A percentile compares a stretch with the other conserved stretches of the same genome.
phyloP scores from a whole-genome alignment of 2,797 vertebrate species.

The Mormyrus proboscirostris region DNA sequence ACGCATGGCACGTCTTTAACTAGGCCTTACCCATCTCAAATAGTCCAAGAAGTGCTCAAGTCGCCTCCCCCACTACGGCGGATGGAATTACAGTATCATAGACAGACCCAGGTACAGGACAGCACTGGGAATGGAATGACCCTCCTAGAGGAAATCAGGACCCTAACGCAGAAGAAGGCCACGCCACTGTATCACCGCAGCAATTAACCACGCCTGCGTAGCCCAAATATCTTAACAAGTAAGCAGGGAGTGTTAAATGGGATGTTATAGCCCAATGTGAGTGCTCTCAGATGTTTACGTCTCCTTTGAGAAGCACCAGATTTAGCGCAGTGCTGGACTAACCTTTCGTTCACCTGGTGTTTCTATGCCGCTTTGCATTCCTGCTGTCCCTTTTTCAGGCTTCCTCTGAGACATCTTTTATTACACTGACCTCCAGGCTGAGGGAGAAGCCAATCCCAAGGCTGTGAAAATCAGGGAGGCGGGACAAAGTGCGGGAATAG shows the following conservation, averaged over 20 bases:
- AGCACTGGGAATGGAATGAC: background rate
- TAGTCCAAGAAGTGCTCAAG: constrained; percentile 18
- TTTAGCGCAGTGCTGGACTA: background rate
- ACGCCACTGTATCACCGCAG: background rate
- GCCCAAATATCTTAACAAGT: background rate
- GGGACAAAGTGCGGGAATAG: background rate
- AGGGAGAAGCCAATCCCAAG: background rate
- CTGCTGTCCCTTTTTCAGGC: background rate
- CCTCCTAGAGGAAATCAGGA: background rate
- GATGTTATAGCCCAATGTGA: background rate
- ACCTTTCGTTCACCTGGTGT: background rate
- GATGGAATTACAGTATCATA: background rate
- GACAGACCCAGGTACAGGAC: background rate
- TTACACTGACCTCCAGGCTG: constrained; percentile 11
- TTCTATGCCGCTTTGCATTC: background rate
- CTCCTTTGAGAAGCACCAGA: background rate
- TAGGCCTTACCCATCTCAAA: background rate
- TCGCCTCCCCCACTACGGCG: constrained; percentile 12
- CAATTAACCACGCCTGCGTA: background rate
- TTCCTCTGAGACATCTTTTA: background rate
- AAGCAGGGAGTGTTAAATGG: background rate
- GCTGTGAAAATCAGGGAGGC: background rate
- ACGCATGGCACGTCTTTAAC: background rate
- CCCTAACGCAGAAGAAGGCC: background rate
- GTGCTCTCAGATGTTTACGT: background rate